A percentile compares a stretch with the other conserved stretches of the same genome.
These are phyloP conservation scores for Epinephelus malabaricus DNA, from an alignment of 2,797 vertebrate species.

Conservation along the genomic window DNA sequence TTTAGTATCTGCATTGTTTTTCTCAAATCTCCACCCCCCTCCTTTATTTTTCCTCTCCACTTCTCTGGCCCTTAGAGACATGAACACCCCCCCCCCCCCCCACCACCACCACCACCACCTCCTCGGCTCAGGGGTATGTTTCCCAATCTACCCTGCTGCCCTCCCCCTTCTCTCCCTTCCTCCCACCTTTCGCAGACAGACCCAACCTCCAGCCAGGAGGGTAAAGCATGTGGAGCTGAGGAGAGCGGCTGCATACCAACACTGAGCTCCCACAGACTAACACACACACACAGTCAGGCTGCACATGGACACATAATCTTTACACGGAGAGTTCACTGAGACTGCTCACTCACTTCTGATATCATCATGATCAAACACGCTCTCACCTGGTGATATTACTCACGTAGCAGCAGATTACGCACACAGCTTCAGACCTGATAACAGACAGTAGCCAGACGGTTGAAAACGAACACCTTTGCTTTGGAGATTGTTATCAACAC, in stretches of 20 bases:
- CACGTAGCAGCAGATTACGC: slow-evolving; percentile 5
- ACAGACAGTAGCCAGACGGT: slow-evolving; percentile 39
- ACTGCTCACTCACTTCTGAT: slow-evolving; percentile 23
- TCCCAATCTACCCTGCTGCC: slow-evolving; percentile 32
- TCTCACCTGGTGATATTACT: slow-evolving; percentile 49
- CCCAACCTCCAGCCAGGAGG: slow-evolving; percentile 65
- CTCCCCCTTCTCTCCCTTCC: slow-evolving; percentile 29
- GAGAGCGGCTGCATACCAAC: slow-evolving; percentile 67
- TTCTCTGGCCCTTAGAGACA: slow-evolving; percentile 44
- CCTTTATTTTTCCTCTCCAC: slow-evolving; percentile 15
- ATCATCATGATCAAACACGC: slow-evolving; percentile 30
- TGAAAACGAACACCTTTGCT: slow-evolving; percentile 37
- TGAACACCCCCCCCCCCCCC: neutral
- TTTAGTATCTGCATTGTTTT: slow-evolving; percentile 25
- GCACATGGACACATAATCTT: slow-evolving; percentile 20
- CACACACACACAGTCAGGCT: slow-evolving; percentile 42
- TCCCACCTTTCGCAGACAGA: slow-evolving; percentile 60
- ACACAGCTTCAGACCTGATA: slow-evolving; percentile 41
- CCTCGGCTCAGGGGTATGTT: slow-evolving; percentile 60
- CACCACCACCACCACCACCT: neutral
- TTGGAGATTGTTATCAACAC: slow-evolving; percentile 53
- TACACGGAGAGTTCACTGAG: slow-evolving; percentile 8
- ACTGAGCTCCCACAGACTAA: slow-evolving; percentile 50
- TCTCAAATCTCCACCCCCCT: slow-evolving; percentile 19
- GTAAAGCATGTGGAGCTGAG: slow-evolving; percentile 58